A percentile compares a stretch with the other conserved stretches of the same genome.
Evolutionary conservation across 2,888 invertebrate genomes (phyloP).

Genomic region (Tenthredo scrophulariae): DNA sequence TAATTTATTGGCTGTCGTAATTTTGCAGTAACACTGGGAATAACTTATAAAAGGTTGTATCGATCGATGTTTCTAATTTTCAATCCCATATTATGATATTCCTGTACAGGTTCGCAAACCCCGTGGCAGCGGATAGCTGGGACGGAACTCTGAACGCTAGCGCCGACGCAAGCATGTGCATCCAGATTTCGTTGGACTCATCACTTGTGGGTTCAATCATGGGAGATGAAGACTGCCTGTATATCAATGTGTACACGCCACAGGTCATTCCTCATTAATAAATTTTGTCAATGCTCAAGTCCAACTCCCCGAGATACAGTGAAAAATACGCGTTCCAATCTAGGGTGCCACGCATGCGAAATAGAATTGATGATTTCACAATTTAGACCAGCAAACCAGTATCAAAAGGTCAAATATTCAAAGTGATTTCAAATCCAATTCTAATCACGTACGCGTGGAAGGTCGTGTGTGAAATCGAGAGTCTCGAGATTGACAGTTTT

Average conservation of each 20-base stretch:
- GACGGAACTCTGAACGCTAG: conserved; percentile 22
- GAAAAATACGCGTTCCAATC: no score
- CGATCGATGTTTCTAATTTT: background rate
- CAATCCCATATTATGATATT: background rate
- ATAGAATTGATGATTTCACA: no score
- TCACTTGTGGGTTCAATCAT: no score
- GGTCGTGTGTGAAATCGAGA: no score
- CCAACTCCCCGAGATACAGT: background rate
- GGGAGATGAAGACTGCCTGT: conserved; percentile 30
- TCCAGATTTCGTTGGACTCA: background rate
- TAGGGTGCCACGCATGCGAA: no score
- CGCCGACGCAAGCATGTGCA: background rate
- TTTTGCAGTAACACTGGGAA: no score
- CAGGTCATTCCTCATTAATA: background rate
- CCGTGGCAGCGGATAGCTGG: conserved; percentile 14
- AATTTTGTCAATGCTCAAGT: background rate
- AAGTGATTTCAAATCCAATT: no score
- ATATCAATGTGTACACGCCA: conserved; percentile 39
- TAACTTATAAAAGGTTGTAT: background rate
- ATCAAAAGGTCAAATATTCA: no score
- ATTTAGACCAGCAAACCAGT: no score
- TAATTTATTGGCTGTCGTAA: no score
- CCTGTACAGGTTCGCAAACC: conserved; percentile 11
- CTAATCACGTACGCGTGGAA: no score
- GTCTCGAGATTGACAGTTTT: no score